phyloP scores from a whole-genome alignment of 2,888 invertebrate species.

The Actias luna region DNA sequence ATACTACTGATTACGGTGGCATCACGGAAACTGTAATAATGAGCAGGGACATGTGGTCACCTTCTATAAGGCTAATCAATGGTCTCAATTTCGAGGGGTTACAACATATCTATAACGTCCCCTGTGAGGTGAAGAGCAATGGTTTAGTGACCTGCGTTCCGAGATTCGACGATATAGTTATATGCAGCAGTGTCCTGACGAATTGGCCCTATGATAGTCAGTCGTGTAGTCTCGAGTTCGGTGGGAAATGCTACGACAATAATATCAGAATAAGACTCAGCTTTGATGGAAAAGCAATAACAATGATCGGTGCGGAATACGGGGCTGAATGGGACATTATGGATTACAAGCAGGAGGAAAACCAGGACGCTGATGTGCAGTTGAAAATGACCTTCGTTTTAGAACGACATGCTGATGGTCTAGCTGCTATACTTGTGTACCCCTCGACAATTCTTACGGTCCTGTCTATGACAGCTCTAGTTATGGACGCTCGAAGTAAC shows the following conservation, averaged over 20 bases:
- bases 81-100: constrained; percentile 18
- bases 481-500: constrained; percentile 37
- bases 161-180: constrained; percentile 13
- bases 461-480: constrained; percentile 35
- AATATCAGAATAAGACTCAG: constrained; percentile 25
- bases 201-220: constrained; percentile 50
- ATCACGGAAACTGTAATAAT: constrained; percentile 22
- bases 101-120: constrained; percentile 6
- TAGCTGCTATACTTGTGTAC: constrained; percentile 41
- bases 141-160: constrained; percentile 33
- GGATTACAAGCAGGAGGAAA: constrained; percentile 32
- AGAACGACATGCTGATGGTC: constrained; percentile 41
- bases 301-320: constrained; percentile 34
- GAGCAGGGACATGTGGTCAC: constrained; percentile 35
- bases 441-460: constrained; percentile 40
- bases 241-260: constrained; percentile 8
- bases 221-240: constrained; percentile 37
- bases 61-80: constrained; percentile 35
- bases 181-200: constrained; percentile 35
- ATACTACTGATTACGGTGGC: constrained; percentile 38
- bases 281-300: constrained; percentile 26
- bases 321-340: constrained; percentile 50
- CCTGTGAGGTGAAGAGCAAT: constrained; percentile 28
- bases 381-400: constrained; percentile 42
- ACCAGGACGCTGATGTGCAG: constrained; percentile 26